Evolutionary conservation across 2,113 vertebrate species (phyloP), one percentile per base, ranked within the genome.

Genomic region (Martes martes): DNA sequence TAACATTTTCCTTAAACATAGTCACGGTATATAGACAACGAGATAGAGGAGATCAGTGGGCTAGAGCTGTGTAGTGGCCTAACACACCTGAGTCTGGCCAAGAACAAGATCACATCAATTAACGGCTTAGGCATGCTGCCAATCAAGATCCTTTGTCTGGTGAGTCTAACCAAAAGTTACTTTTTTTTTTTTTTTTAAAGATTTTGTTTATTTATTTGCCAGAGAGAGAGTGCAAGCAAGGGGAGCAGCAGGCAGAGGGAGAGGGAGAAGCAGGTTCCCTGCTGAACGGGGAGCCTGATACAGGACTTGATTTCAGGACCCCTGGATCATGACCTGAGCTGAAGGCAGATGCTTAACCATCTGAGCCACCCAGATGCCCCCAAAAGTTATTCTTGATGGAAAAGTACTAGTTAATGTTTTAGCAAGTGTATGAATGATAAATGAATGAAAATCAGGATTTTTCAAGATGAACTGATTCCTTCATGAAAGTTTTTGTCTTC

Each of bases 121-220:
- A 71, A 50, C 0, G 99, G 99, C 57, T 98, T 99, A 93, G 95
- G 97, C 31, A 61, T 96, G 3, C 94, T 99, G 18, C 99, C 99
- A 7, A 98, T 99, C 97, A 99, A 91, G 97, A 84, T 98, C 18
- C 99, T 99, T 86, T 98, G 98, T 55, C 98, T 99, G 98, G 99
- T 99, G 98, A 98, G 98, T 87, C 52, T 0, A 0, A 67, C 9
- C 81, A 74, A 74, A 50, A 36, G 57, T 65, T 65, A 15, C 11
- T 65, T 31, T 65, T 31, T 65, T 65, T 61, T 61, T 63, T 63
- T 28, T 63, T 63, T 63, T 63, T 63, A 4, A 63, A 31, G 61
- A 63, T 63, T 63, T 63, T 28, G 9, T 63, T 11, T 63, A 13
- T 63, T 63, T 4, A 63, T 63, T 63, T 63, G 26, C 26, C 61